Evolutionary conservation across 2,888 invertebrate species (phyloP).

Genomic region (Polia nebulosa): DNA sequence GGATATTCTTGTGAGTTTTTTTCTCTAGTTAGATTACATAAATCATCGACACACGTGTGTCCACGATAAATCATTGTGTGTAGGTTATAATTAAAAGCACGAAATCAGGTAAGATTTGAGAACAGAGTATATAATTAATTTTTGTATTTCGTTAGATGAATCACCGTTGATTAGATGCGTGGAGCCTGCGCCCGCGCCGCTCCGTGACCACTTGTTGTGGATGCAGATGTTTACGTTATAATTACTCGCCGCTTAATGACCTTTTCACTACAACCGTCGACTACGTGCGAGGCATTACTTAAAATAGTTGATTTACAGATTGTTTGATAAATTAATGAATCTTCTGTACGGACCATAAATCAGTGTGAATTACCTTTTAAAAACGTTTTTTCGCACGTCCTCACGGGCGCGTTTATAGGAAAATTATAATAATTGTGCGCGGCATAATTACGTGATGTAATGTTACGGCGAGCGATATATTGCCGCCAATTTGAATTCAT

Average conservation of each 20-base stretch:
- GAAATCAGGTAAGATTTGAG: slow-evolving; percentile 86
- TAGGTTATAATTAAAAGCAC: slow-evolving; percentile 88
- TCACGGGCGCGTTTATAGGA: slow-evolving; percentile 88
- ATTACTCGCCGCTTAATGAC: slow-evolving; percentile 85
- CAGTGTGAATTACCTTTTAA: slow-evolving; percentile 82
- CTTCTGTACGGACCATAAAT: slow-evolving; percentile 82
- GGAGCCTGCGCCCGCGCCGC: slow-evolving; percentile 70
- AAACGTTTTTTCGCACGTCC: slow-evolving; percentile 90
- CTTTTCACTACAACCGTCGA: slow-evolving; percentile 79
- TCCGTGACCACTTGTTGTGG: slow-evolving; percentile 79
- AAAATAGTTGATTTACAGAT: slow-evolving; percentile 68
- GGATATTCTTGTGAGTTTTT: slow-evolving; percentile 55
- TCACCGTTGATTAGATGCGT: slow-evolving; percentile 87
- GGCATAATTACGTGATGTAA: slow-evolving; percentile 89
- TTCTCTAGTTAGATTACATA: slow-evolving; percentile 73
- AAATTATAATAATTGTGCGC: slow-evolving; percentile 90
- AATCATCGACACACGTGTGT: slow-evolving; percentile 84
- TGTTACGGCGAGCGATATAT: slow-evolving; percentile 84
- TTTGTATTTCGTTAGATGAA: slow-evolving; percentile 88
- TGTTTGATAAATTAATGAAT: slow-evolving; percentile 78
- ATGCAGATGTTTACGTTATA: slow-evolving; percentile 88
- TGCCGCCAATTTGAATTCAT: slow-evolving; percentile 89
- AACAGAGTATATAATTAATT: slow-evolving; percentile 88
- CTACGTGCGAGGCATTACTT: slow-evolving; percentile 65
- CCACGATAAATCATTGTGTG: slow-evolving; percentile 85